Evolutionary conservation across 2,113 vertebrate species (phyloP), one percentile per base, ranked within the genome.

Genomic region (Pomatorhinus ruficollis): DNA sequence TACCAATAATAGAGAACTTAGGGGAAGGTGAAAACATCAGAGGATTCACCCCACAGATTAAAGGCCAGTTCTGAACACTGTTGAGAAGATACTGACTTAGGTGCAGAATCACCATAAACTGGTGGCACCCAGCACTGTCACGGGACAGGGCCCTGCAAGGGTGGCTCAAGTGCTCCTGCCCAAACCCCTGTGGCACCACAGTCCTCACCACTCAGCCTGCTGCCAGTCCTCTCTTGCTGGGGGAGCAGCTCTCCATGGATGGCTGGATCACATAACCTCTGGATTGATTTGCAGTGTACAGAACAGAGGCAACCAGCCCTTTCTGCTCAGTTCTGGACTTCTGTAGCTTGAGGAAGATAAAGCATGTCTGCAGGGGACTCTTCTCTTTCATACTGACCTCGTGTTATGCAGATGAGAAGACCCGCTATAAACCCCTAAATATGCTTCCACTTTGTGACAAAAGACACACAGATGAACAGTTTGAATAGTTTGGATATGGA

Each of bases 111-210:
- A 20, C 6, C 2, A 8, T 23, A 33, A 65, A 20, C 0, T 6
- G 31, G 27, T 25, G 31, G 60, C 65, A 69, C 23, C 20, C 54
- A 76, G n/a, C n/a, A 21, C 27, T 40, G n/a, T 16, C 28, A 13
- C 13, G 4, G 6, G 47, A 42, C 16, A 16, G 22, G 28, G 68
- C 28, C 37, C 49, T 1, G 1, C 18, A 25, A 24, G 5, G 33
- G 19, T 20, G 21, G 21, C 64, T 77, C 15, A n/a, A 12, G 11
- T 10, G 5, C 22, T 81, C 11, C 37, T 77, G 63, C 66, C 4
- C 3, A 66, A 74, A 57, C 11, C 44, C 54, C 35, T 25, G 22
- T 0, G 0, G 50, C 19, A 88, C 15, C 21, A 1, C 6, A 5
- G 31, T 18, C 15, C 22, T 82, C 11, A 0, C 16, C 70, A 53